phyloP scores from a whole-genome alignment of 1,140 invertebrate species.

The Campoletis sonorensis region DNA sequence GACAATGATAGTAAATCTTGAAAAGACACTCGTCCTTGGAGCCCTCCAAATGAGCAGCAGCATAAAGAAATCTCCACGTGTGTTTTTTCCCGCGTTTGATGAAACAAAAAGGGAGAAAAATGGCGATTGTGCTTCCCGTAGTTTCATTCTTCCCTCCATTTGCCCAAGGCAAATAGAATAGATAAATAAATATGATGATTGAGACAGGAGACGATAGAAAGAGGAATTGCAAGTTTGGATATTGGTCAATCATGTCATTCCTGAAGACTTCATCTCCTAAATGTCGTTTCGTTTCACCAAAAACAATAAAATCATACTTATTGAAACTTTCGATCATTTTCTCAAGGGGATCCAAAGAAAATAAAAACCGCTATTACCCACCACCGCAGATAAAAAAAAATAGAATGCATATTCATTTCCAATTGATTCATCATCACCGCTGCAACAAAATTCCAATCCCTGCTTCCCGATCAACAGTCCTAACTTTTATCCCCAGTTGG shows the following conservation, averaged over 20 bases:
- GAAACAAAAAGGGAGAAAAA: constrained; percentile 5
- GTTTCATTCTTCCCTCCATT: background rate
- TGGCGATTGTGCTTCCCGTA: background rate
- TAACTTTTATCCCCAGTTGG: background rate
- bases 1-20: background rate
- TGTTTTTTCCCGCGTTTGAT: background rate
- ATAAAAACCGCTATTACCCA: no score
- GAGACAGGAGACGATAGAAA: background rate
- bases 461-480: background rate
- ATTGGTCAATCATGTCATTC: background rate
- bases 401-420: background rate
- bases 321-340: background rate
- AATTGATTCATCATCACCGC: background rate
- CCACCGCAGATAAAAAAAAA: no score
- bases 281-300: background rate
- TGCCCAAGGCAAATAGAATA: constrained; percentile 10
- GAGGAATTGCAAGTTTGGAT: background rate
- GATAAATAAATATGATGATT: background rate
- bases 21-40: constrained; percentile 10
- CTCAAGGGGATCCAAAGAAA: background rate
- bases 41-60: background rate
- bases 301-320: background rate
- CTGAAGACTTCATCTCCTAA: no score
- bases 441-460: background rate
- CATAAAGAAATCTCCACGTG: background rate